Evolutionary conservation across 53 echinoderm and acorn worm species (phyloP).

Genomic region (Apostichopus leukothele): DNA sequence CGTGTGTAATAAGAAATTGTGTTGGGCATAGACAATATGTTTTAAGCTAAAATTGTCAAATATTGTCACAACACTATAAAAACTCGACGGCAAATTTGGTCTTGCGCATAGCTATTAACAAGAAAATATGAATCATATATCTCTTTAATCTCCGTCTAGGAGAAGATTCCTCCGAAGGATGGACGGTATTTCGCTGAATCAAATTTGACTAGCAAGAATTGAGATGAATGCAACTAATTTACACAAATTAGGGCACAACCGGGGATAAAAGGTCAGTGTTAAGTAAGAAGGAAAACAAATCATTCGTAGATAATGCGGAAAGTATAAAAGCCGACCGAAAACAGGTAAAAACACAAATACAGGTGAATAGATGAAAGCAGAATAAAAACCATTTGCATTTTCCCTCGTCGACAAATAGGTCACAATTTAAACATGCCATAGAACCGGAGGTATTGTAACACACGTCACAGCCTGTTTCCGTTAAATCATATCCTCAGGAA

Average conservation of each 20-base stretch:
- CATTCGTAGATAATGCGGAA: background rate
- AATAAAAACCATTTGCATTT: background rate
- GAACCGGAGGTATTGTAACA: background rate
- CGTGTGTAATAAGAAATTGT: too few species aligned
- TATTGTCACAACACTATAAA: too few species aligned
- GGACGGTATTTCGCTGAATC: background rate
- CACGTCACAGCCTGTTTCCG: background rate
- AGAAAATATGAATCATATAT: too few species aligned
- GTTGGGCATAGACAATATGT: too few species aligned
- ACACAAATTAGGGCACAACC: constrained; percentile 11
- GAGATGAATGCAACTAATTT: constrained; percentile 26
- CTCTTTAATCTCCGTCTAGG: too few species aligned
- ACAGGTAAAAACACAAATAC: background rate
- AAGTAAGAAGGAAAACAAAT: constrained; percentile 23
- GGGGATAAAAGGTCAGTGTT: constrained; percentile 32
- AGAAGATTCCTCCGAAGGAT: background rate
- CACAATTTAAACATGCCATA: background rate
- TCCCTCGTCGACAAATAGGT: background rate
- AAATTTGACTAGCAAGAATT: constrained; percentile 33
- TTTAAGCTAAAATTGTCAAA: too few species aligned
- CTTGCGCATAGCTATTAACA: too few species aligned
- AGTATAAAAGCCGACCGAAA: background rate
- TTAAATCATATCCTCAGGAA: background rate
- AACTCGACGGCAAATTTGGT: too few species aligned
- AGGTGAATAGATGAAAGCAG: constrained; percentile 6